Base-by-base conservation (phyloP, 1,140 invertebrate genomes). In the Macrobrachium nipponense region DNA sequence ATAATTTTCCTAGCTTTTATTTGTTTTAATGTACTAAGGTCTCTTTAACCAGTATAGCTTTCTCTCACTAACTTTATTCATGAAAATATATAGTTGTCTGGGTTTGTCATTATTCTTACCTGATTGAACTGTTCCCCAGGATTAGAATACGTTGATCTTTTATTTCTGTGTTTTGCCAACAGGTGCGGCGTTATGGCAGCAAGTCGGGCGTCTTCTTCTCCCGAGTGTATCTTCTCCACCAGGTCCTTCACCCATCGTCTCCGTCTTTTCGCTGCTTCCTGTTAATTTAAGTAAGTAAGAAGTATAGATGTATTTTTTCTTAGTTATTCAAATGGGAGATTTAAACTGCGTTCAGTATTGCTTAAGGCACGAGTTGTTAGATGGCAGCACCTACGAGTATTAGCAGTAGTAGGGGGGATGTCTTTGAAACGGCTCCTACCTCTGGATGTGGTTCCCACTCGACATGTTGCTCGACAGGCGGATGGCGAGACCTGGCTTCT, bases 161-260 rank as follows among this genome's bases (percentile, higher is more conserved):
- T 86, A n/a, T 27, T 61, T 18, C 84, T 66, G 15, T 44, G 15
- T 27, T 60, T 11, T 44, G 15, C 5, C 11, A 43, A 11, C 20
- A 76, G 72, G 73, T 77, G 23, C 20, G 73, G 17, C 15, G 43
- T 76, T 11, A 86, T 66, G 59, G 76, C 15, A 23, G 77, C 84
- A 10, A 86, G 78, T 12, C 84, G 51, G 59, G 64, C 61, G 64
- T 86, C 84, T 20, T 86, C 84, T 43, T 86, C 84, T 18, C 84
- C 84, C 12, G 77, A 80, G 76, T 70, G 23, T 17, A 80, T 72
- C 6, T 66, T 68, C 17, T 36, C 64, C 62, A n/a, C 61, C 68
- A 80, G 18, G 5, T 86, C 77, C 66, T 80, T 36, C 59, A 86
- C 64, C 84, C 84, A 86, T 20, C 84, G 77, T 36, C 78, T 58